Base-by-base conservation (phyloP, 2,113 vertebrate species). In the Mugil cephalus region DNA sequence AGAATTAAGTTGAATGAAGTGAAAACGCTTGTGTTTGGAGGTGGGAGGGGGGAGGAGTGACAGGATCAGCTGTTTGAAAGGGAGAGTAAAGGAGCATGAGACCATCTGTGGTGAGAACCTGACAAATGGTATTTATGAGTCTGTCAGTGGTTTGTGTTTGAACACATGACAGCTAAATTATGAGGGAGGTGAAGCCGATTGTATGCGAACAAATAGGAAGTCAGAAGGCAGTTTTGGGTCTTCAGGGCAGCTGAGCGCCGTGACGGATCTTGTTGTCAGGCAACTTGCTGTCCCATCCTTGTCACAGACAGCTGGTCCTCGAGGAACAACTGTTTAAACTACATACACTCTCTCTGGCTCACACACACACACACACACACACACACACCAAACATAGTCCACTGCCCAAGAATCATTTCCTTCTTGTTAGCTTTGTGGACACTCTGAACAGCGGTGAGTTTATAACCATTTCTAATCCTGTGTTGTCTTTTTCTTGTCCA, bases 291-390 rank as follows among this genome's bases (percentile, higher is more conserved):
- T 46, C 48, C 42, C 68, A 43, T 65, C 64, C 69, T 24, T 83
- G 78, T 87, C 87, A 89, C 51, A 59, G 71, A 80, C 88, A 92
- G 85, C 82, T 90, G 89, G 65, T 74, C 35, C 15, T 10, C 10
- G n/a, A 35, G 45, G 19, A 64, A 60, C 76, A 80, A 65, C 80
- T 79, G 61, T 74, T 70, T 15, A 45, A 42, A 56, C 19, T 38
- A 14, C 68, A 35, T 62, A 5, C 55, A 13, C 9, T 48, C 42
- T 55, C 52, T 58, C 53, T 15, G 17, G 38, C 60, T 55, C 58
- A 42, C 30, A 45, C 21, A 40, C 51, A 62, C 53, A 50, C 53
- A 50, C 21, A 43, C 60, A 61, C 58, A 42, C 30, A 45, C 21
- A 40, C 51, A 62, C 53, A 50, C 53, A 50, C 11, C 6, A 48